Evolutionary conservation across 2,113 vertebrate species (phyloP).

Genomic region (Lates calcarifer): DNA sequence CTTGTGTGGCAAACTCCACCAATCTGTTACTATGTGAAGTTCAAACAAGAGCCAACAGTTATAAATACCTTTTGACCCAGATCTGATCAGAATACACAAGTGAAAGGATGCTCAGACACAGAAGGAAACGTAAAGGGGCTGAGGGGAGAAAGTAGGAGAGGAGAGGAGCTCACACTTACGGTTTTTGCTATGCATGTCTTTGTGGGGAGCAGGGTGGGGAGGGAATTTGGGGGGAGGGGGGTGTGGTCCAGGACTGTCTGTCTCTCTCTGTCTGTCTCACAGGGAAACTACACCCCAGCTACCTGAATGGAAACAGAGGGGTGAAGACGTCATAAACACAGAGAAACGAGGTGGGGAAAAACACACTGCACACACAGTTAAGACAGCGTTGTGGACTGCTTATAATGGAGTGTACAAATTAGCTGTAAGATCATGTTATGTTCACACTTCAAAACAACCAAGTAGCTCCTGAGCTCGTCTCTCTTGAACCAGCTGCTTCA

Average conservation of each 20-base stretch:
- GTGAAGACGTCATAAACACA: slow-evolving; percentile 48
- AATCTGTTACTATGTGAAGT: slow-evolving; percentile 23
- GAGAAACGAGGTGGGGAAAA: slow-evolving; percentile 24
- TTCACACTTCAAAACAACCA: not conserved
- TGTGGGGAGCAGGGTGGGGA: slow-evolving; percentile 70
- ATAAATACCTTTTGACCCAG: slow-evolving; percentile 54
- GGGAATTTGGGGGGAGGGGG: slow-evolving; percentile 60
- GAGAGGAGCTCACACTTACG: slow-evolving; percentile 80
- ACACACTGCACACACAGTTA: slow-evolving; percentile 16
- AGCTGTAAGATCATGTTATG: not conserved
- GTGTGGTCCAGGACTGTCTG: slow-evolving; percentile 74
- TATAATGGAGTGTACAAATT: not conserved
- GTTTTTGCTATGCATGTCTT: slow-evolving; percentile 87
- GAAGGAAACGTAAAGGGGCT: slow-evolving; percentile 20
- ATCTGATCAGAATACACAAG: slow-evolving; percentile 45
- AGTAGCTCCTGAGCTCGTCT: not conserved
- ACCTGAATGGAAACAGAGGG: slow-evolving; percentile 79
- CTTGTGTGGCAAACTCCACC: slow-evolving; percentile 34
- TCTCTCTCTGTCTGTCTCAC: slow-evolving; percentile 81
- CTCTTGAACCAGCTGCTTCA: not conserved
- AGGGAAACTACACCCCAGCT: slow-evolving; percentile 81
- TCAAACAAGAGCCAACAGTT: slow-evolving; percentile 51
- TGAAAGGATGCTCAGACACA: slow-evolving; percentile 41
- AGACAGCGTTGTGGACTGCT: not conserved
- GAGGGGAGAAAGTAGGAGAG: slow-evolving; percentile 21